phyloP scores from a whole-genome alignment of 2,888 invertebrate species.

The Sesamia inferens region DNA sequence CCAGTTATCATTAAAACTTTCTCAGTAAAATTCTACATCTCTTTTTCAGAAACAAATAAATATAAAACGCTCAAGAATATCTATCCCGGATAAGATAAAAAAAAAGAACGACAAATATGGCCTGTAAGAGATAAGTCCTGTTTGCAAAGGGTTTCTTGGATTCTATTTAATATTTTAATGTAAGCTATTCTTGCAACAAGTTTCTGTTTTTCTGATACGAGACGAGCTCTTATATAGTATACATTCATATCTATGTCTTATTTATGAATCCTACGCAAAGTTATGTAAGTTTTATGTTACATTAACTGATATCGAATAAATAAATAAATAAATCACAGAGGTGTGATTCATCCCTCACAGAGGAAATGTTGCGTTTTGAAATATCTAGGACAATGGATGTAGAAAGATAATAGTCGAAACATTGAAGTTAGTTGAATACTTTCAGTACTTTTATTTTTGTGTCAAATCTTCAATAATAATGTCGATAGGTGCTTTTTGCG shows the following conservation, averaged over 20 bases:
- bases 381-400: neutral
- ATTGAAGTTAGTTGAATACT: neutral
- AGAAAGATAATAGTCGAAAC: neutral
- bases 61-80: slow-evolving; percentile 20
- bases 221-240: neutral
- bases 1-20: slow-evolving; percentile 20
- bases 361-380: neutral
- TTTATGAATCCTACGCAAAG: neutral
- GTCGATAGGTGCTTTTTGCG: too few species aligned
- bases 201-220: slow-evolving; percentile 7
- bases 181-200: slow-evolving; percentile 23
- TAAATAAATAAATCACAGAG: neutral
- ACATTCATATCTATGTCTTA: neutral
- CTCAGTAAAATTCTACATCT: slow-evolving; percentile 11
- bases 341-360: neutral
- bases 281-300: neutral
- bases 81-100: slow-evolving; percentile 31
- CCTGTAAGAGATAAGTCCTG: slow-evolving; percentile 38
- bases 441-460: neutral
- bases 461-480: neutral
- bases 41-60: slow-evolving; percentile 23
- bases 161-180: slow-evolving; percentile 37
- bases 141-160: slow-evolving; percentile 39
- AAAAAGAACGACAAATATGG: slow-evolving; percentile 14
- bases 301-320: neutral